A percentile compares a stretch with the other conserved stretches of the same genome.
phyloP scores from a whole-genome alignment of 35 echinoderm and acorn worm species.

The Lytechinus variegatus region DNA sequence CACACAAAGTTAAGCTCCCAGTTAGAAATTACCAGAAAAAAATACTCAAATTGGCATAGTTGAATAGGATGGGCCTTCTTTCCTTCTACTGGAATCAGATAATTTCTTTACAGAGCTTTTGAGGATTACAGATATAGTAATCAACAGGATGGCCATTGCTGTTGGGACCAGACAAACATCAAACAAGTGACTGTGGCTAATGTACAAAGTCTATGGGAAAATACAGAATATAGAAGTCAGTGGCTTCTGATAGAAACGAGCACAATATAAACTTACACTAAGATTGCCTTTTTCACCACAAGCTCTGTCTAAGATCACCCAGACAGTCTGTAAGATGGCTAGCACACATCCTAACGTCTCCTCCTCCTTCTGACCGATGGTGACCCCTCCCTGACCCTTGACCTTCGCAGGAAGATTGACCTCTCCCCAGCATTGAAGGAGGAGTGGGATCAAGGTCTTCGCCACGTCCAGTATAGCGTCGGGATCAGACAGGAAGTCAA shows the following conservation, averaged over 20 bases:
- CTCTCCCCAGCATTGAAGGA: conserved; percentile 91
- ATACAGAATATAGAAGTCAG: no score
- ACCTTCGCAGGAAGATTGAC: conserved; percentile 59
- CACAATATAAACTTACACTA: background rate
- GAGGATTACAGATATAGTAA: no score
- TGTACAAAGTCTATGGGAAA: no score
- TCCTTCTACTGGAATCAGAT: no score
- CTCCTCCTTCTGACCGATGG: conserved; percentile 35
- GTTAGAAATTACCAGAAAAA: no score
- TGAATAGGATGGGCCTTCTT: no score
- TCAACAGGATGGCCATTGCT: no score
- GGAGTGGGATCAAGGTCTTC: conserved; percentile 72
- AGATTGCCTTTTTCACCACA: background rate
- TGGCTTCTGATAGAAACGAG: background rate
- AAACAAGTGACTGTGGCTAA: no score
- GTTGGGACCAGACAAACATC: no score
- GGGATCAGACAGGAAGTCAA: conserved; percentile 5
- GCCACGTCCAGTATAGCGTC: conserved; percentile 56
- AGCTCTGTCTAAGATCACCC: background rate
- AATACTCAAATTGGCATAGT: no score
- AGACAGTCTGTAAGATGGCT: conserved; percentile 57
- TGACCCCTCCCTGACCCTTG: conserved; percentile 31
- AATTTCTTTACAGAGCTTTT: no score
- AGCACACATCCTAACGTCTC: conserved; percentile 81
- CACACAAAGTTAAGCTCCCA: no score